Percentiles rank a stretch among this genome's conserved stretches.
phyloP scores from a whole-genome alignment of 2,888 invertebrate species.

The Microchrysa polita region DNA sequence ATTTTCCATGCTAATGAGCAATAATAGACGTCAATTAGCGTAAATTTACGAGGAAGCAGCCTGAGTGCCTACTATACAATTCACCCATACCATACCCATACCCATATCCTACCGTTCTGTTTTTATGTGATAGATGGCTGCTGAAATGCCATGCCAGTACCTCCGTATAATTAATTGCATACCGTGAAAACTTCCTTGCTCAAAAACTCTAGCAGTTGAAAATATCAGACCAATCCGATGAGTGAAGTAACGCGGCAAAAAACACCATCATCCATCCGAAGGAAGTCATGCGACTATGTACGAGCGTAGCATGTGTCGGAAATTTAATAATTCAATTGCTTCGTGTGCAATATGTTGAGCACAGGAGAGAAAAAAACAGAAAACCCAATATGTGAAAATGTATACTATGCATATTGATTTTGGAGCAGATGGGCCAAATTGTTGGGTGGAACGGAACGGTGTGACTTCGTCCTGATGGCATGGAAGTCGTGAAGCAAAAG shows the following conservation, averaged over 20 bases:
- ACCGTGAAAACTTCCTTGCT: neutral
- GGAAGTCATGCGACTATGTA: neutral
- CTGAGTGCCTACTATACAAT: neutral
- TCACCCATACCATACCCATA: no score
- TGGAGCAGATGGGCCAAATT: neutral
- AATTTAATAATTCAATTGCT: constrained; percentile 11
- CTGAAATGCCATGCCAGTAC: neutral
- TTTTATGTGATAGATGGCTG: neutral
- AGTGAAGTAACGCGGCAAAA: neutral
- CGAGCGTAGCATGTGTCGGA: neutral
- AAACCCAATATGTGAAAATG: no score
- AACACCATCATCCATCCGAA: neutral
- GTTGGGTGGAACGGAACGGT: no score
- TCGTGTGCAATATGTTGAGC: neutral
- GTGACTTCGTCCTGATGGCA: no score
- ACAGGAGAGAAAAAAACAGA: neutral
- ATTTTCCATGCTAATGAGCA: constrained; percentile 37
- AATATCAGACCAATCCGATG: neutral
- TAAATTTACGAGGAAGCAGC: neutral
- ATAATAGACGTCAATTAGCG: constrained; percentile 34
- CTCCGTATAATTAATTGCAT: constrained; percentile 1
- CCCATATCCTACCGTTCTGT: neutral
- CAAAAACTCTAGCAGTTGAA: neutral
- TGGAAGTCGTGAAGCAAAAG: no score
- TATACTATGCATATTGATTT: neutral